Percentiles rank a stretch among this genome's conserved stretches.
Conservation (phyloP, 2,888 invertebrate species). For the Petrophora chlorosata region DNA sequence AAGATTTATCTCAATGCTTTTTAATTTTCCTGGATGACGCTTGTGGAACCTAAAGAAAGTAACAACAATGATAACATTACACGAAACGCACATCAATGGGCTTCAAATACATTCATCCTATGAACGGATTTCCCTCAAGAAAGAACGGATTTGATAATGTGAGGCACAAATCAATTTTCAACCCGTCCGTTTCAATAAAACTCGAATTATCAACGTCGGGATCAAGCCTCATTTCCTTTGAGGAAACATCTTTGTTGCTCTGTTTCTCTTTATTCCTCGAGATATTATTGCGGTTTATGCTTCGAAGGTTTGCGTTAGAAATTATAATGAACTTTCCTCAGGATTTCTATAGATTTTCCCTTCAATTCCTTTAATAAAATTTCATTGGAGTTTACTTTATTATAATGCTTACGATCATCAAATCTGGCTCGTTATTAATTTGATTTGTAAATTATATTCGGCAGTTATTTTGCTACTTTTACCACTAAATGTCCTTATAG, state of each 20-base stretch:
- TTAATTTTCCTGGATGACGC: neutral
- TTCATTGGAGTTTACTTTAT: neutral
- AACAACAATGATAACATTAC: no score
- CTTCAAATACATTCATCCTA: conserved; percentile 1
- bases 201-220: conserved; percentile 55
- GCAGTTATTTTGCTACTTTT: no score
- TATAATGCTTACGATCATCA: neutral
- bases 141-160: conserved; percentile 25
- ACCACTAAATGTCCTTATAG: no score
- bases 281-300: conserved; percentile 55
- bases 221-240: conserved; percentile 60
- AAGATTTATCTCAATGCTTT: no score
- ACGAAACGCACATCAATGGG: neutral
- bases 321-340: conserved; percentile 48
- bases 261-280: conserved; percentile 56
- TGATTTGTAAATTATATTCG: no score
- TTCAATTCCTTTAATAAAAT: conserved; percentile 10
- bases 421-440: neutral
- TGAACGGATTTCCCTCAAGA: conserved; percentile 13
- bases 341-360: conserved; percentile 30
- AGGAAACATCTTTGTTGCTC: conserved; percentile 59
- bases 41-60: neutral
- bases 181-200: conserved; percentile 53
- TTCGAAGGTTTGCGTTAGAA: conserved; percentile 46
- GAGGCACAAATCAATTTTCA: conserved; percentile 42